phyloP scores from a whole-genome alignment of 2,113 vertebrate genomes.

The Nerophis lumbriciformis region DNA sequence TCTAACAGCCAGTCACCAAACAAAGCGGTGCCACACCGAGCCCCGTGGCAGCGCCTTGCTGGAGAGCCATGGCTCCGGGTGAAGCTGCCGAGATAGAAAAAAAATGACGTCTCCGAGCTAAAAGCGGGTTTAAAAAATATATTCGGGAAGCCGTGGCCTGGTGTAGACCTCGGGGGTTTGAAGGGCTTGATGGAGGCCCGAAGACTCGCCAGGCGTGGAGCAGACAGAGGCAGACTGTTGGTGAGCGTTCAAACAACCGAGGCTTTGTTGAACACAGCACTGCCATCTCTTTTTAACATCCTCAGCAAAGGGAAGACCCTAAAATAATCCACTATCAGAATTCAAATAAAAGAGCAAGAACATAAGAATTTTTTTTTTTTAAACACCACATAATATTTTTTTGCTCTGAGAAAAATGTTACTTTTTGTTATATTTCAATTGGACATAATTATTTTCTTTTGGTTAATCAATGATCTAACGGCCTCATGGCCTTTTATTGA shows the following conservation, averaged over 20 bases:
- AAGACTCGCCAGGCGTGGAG: constrained; percentile 7
- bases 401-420: no score
- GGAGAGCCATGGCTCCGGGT: constrained; percentile 10
- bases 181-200: constrained; percentile 22
- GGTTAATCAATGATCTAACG: neutral
- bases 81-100: constrained; percentile 27
- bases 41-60: constrained; percentile 30
- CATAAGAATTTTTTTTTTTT: no score
- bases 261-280: constrained; percentile 22
- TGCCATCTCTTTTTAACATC: neutral
- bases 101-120: constrained; percentile 9
- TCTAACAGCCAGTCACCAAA: constrained; percentile 49
- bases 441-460: neutral
- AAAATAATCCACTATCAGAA: neutral
- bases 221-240: constrained; percentile 26
- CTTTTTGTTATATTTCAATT: no score
- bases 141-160: neutral
- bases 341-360: no score
- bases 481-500: neutral
- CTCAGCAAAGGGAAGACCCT: neutral
- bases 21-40: constrained; percentile 45
- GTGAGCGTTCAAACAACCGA: constrained; percentile 27
- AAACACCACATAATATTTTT: no score
- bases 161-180: neutral
- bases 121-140: constrained; percentile 17